A percentile compares a stretch with the other conserved stretches of the same genome.
Evolutionary conservation across 1,140 invertebrate species (phyloP).

Genomic region (Teleopsis dalmanni): DNA sequence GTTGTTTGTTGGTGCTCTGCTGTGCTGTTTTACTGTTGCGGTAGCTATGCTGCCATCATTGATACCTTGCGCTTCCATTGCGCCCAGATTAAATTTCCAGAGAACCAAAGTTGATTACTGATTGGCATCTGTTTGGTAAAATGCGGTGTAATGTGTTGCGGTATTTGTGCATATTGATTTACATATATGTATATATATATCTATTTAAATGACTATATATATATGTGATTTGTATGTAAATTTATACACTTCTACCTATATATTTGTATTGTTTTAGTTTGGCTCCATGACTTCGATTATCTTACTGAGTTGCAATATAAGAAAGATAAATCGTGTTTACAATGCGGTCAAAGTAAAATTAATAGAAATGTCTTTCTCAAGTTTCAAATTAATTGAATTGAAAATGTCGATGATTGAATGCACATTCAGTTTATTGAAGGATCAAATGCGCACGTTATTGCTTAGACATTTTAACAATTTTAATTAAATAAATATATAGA

Average conservation of each 20-base stretch:
- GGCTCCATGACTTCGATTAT: conserved; percentile 10
- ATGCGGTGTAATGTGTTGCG: conserved; percentile 2
- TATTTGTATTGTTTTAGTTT: conserved; percentile 2
- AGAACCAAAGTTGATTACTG: background rate
- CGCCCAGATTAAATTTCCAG: too few relatives aligned
- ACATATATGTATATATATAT: background rate
- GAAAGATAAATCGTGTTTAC: conserved; percentile 11
- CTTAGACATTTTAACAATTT: background rate
- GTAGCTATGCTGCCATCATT: conserved; percentile 1
- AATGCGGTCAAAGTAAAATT: conserved; percentile 8
- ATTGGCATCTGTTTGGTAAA: conserved; percentile 4
- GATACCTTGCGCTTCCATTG: background rate
- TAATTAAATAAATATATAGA: background rate
- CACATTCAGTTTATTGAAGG: conserved; percentile 1
- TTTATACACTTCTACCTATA: conserved; percentile 7
- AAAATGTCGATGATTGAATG: background rate
- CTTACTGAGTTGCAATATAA: conserved; percentile 10
- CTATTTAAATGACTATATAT: background rate
- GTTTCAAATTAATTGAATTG: conserved; percentile 13
- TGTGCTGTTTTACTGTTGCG: conserved; percentile 14
- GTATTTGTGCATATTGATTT: background rate
- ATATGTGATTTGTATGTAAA: background rate
- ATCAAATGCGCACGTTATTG: background rate
- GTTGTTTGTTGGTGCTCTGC: background rate
- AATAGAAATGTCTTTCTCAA: conserved; percentile 12